A percentile compares a stretch with the other conserved stretches of the same genome.
Conservation (phyloP, 2,113 vertebrate species). For the Burhinus bistriatus region DNA sequence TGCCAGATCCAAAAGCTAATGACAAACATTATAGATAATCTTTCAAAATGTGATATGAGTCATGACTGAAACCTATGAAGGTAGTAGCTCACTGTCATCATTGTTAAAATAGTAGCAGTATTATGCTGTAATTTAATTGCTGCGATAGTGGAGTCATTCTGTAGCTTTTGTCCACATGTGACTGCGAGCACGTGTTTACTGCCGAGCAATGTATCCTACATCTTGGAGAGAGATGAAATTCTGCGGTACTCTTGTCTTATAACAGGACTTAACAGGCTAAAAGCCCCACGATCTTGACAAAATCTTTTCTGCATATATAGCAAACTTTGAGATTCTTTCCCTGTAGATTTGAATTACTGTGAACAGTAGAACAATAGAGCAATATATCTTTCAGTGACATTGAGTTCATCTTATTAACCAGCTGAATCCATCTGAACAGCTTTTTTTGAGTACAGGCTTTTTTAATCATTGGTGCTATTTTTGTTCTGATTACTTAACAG, state of each 20-base stretch:
- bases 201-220: neutral
- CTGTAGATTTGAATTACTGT: neutral
- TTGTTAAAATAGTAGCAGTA: neutral
- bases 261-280: neutral
- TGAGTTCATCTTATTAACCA: neutral
- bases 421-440: neutral
- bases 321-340: neutral
- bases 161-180: neutral
- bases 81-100: rapidly evolving
- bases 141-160: neutral
- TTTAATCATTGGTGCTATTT: neutral
- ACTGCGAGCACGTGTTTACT: neutral
- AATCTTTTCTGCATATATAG: neutral
- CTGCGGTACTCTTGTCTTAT: neutral
- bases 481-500: neutral
- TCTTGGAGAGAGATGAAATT: neutral
- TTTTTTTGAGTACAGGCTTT: neutral
- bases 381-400: neutral
- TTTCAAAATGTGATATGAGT: neutral
- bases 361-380: neutral
- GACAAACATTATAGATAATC: neutral
- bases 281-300: neutral
- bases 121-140: neutral
- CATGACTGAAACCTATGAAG: neutral
- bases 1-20: neutral